Conservation (phyloP, 2,113 vertebrate species). For the Corythornis madagascariensis region DNA sequence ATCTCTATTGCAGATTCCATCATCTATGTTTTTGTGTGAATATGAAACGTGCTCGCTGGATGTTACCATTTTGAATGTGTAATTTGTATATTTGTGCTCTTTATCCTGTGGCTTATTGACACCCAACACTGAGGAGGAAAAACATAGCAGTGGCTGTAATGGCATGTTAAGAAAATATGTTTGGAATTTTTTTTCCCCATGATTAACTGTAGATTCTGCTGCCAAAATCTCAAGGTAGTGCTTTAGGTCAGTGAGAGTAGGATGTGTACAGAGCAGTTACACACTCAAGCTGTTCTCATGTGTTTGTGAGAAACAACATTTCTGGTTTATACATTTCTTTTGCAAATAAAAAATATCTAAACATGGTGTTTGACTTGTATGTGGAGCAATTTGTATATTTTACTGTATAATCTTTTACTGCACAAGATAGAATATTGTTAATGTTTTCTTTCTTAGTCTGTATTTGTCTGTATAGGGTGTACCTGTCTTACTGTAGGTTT, state of each 20-base stretch:
- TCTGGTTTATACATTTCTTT: neutral
- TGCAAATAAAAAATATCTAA: neutral
- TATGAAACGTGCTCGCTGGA: neutral
- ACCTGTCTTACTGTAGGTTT: neutral
- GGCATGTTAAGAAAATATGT: neutral
- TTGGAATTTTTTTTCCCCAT: neutral
- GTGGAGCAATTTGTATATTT: neutral
- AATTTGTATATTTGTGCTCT: neutral
- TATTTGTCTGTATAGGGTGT: neutral
- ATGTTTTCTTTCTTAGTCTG: neutral
- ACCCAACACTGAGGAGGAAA: neutral
- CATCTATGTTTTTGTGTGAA: neutral
- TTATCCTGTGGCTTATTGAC: constrained; percentile 10
- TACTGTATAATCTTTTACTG: neutral
- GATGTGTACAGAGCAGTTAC: neutral
- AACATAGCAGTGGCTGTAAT: neutral
- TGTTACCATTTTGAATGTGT: constrained; percentile 11
- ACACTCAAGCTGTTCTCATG: neutral
- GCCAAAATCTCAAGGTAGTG: neutral
- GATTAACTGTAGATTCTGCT: neutral
- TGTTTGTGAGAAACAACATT: neutral
- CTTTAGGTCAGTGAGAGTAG: neutral
- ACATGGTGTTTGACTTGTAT: neutral
- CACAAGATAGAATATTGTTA: neutral
- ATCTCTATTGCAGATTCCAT: neutral